Conservation (phyloP, 2,888 invertebrate genomes). For the Oscheius sp. region DNA sequence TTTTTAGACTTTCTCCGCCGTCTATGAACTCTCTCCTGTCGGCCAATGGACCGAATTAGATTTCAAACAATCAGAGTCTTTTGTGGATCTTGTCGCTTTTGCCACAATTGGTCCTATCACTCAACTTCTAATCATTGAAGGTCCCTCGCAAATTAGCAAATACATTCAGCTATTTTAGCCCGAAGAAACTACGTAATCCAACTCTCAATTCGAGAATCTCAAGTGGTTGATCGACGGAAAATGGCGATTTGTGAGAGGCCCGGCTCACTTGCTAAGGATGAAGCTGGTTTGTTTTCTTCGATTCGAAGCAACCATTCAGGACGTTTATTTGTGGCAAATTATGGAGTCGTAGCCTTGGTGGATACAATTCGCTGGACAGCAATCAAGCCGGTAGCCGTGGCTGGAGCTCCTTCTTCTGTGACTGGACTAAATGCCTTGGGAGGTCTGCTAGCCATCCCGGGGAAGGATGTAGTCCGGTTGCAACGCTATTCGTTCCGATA, state of each 20-base stretch:
- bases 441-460: constrained; percentile 51
- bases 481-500: constrained; percentile 47
- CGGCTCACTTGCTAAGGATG: constrained; percentile 49
- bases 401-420: constrained; percentile 31
- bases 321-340: constrained; percentile 52
- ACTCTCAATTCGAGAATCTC: constrained; percentile 46
- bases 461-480: constrained; percentile 41
- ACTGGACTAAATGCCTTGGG: constrained; percentile 50
- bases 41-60: constrained; percentile 56
- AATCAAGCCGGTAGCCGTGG: constrained; percentile 46
- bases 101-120: constrained; percentile 56
- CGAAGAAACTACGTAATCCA: constrained; percentile 50
- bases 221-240: constrained; percentile 43
- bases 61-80: constrained; percentile 54
- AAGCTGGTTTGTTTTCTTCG: constrained; percentile 39
- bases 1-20: constrained; percentile 49
- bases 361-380: constrained; percentile 52
- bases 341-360: constrained; percentile 42
- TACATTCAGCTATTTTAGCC: constrained; percentile 38
- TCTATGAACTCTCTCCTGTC: constrained; percentile 51
- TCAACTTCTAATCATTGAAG: constrained; percentile 52
- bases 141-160: too few relatives aligned
- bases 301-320: constrained; percentile 34
- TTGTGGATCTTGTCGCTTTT: constrained; percentile 52
- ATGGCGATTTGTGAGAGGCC: constrained; percentile 55